These are phyloP conservation scores for Pogoniulus pusillus DNA, from an alignment of 2,797 vertebrate genomes.

Conservation along the genomic window DNA sequence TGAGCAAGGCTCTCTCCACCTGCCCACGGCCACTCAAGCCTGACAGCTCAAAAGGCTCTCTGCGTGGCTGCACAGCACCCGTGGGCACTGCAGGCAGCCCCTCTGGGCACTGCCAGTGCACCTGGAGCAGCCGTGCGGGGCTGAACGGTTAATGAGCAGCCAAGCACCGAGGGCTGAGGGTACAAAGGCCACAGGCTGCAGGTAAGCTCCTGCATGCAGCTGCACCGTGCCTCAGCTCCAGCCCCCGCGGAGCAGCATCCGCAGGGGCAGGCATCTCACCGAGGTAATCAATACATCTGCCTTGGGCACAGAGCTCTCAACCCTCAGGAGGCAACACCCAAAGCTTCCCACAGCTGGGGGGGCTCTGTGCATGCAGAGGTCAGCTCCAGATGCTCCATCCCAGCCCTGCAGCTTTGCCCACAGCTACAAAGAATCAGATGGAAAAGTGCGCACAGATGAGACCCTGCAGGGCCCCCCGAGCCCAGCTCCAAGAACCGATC, in stretches of 20 bases:
- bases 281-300: neutral
- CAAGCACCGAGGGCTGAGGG: neutral
- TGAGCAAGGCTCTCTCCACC: conserved; percentile 12
- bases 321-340: fast-evolving
- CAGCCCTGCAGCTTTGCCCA: neutral
- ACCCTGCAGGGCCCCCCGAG: neutral
- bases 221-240: conserved; percentile 46
- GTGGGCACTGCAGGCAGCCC: conserved; percentile 12
- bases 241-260: conserved; percentile 4
- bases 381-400: neutral
- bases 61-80: neutral
- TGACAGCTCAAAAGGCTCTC: conserved; percentile 22
- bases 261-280: conserved; percentile 51
- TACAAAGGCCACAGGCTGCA: neutral
- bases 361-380: neutral
- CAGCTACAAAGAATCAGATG: neutral
- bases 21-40: neutral
- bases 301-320: neutral
- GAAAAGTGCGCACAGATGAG: neutral
- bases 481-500: neutral
- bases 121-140: conserved; percentile 36
- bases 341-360: neutral
- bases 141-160: conserved; percentile 42
- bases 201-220: neutral
- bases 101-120: neutral